A percentile compares a stretch with the other conserved stretches of the same genome.
Conservation (phyloP, 2,888 invertebrate species). For the Azorinus chamasolen region DNA sequence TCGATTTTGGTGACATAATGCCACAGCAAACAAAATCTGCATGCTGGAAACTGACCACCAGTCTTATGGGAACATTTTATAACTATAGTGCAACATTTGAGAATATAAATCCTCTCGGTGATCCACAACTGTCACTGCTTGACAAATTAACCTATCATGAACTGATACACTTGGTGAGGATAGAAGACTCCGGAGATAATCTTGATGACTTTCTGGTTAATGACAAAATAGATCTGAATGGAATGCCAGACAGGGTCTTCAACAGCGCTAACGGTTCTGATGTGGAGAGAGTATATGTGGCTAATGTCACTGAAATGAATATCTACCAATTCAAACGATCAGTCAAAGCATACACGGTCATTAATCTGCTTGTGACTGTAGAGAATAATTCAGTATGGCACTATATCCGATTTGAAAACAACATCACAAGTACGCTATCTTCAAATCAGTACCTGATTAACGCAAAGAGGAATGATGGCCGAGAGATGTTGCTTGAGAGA, state of each 20-base stretch:
- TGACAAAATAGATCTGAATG: slow-evolving; percentile 55
- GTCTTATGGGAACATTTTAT: slow-evolving; percentile 70
- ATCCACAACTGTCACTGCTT: slow-evolving; percentile 70
- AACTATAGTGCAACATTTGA: slow-evolving; percentile 43
- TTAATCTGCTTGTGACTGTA: too few relatives aligned
- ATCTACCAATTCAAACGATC: background rate
- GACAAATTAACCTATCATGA: slow-evolving; percentile 68
- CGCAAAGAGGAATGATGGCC: slow-evolving; percentile 23
- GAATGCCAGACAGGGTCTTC: slow-evolving; percentile 63
- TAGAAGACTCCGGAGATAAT: slow-evolving; percentile 19
- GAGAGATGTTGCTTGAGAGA: slow-evolving; percentile 34
- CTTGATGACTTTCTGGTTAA: slow-evolving; percentile 71
- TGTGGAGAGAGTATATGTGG: slow-evolving; percentile 17
- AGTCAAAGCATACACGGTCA: too few relatives aligned
- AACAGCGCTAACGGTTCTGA: slow-evolving; percentile 58
- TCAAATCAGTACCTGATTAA: too few relatives aligned
- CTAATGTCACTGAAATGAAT: slow-evolving; percentile 1
- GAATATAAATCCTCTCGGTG: slow-evolving; percentile 75
- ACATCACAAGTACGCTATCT: slow-evolving; percentile 20
- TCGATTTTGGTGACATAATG: too few relatives aligned
- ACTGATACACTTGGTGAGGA: slow-evolving; percentile 63
- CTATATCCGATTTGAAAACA: slow-evolving; percentile 50
- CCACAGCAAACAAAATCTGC: slow-evolving; percentile 31
- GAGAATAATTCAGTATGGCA: slow-evolving; percentile 23
- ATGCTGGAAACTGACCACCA: slow-evolving; percentile 69